phyloP scores from a whole-genome alignment of 2,113 vertebrate species.

The Sylvia atricapilla region DNA sequence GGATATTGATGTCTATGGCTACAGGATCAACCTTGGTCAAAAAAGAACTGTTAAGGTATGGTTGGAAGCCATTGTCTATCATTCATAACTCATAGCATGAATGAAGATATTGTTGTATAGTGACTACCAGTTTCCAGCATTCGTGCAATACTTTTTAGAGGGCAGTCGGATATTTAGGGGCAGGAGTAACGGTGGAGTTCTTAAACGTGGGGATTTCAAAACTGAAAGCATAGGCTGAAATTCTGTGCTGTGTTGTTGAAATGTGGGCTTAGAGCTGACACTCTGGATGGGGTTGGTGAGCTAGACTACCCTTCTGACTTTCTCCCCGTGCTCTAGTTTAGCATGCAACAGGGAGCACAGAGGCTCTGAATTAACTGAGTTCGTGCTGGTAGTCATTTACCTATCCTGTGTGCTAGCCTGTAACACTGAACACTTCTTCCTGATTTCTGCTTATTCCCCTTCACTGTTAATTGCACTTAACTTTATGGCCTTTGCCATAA shows the following conservation, averaged over 20 bases:
- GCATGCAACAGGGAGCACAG: background rate
- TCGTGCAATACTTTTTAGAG: background rate
- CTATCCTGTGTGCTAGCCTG: background rate
- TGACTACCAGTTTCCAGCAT: background rate
- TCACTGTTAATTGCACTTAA: background rate
- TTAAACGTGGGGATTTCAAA: background rate
- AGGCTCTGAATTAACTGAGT: background rate
- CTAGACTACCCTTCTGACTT: background rate
- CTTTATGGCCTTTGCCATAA: background rate
- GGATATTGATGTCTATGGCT: slow-evolving; percentile 18
- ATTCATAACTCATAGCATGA: background rate
- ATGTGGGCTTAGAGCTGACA: background rate
- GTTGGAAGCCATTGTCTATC: background rate
- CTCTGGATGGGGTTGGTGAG: background rate
- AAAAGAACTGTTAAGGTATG: slow-evolving; percentile 47
- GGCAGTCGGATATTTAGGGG: background rate
- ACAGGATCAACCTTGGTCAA: slow-evolving; percentile 62
- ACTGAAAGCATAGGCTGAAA: background rate
- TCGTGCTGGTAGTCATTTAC: background rate
- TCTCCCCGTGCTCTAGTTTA: background rate
- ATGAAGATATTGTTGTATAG: background rate
- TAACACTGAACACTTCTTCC: background rate
- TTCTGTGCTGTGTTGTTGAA: background rate
- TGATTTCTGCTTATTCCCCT: background rate
- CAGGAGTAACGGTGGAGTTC: background rate